phyloP scores from a whole-genome alignment of 2,888 invertebrate species.

The Plebejus argus region DNA sequence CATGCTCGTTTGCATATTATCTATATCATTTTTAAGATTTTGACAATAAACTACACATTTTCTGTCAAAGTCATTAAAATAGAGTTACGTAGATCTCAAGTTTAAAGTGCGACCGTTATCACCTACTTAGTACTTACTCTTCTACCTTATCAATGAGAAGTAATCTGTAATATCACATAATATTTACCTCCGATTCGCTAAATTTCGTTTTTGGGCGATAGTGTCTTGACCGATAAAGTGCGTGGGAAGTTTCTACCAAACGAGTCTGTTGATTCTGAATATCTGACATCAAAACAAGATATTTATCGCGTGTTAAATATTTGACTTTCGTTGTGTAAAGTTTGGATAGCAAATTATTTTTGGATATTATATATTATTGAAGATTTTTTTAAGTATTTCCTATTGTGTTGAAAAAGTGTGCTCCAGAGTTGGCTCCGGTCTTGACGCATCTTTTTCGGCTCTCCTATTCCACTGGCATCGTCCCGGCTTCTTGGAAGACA shows the following conservation, averaged over 20 bases:
- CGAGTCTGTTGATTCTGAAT: constrained; percentile 44
- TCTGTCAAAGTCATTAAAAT: too few species aligned
- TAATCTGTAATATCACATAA: not conserved
- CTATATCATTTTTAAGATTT: too few species aligned
- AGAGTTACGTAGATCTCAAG: too few species aligned
- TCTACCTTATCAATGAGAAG: not conserved
- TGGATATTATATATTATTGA: not conserved
- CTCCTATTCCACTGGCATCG: too few species aligned
- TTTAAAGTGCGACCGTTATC: too few species aligned
- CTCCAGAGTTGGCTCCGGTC: too few species aligned
- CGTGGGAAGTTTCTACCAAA: constrained; percentile 48
- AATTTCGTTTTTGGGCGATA: not conserved
- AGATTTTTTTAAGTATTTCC: not conserved
- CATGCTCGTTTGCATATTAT: too few species aligned
- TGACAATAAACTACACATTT: too few species aligned
- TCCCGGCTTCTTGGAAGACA: too few species aligned
- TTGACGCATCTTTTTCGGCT: too few species aligned
- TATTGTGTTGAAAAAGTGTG: too few species aligned
- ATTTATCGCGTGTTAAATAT: constrained; percentile 3
- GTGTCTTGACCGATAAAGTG: constrained; percentile 31
- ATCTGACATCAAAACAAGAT: constrained; percentile 33
- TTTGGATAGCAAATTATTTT: not conserved
- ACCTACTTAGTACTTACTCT: not conserved
- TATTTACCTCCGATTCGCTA: not conserved
- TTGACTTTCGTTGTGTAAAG: constrained; percentile 34